These are phyloP conservation scores for Pristionchus entomophagus DNA, from an alignment of 2,888 invertebrate species.

Conservation along the genomic window DNA sequence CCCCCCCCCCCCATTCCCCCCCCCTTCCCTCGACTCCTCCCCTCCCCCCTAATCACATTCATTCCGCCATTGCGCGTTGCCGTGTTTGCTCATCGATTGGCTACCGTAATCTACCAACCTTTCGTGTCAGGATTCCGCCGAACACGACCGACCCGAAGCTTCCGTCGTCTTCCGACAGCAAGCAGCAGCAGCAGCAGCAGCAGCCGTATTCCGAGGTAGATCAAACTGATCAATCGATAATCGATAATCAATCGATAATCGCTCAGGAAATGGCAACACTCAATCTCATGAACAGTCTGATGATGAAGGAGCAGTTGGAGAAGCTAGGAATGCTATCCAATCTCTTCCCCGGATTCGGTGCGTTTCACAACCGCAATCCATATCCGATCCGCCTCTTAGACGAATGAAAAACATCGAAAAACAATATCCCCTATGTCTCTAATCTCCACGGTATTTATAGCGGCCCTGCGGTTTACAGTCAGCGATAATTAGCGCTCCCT, in stretches of 20 bases:
- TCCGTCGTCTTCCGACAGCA: not conserved
- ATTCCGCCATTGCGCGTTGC: not conserved
- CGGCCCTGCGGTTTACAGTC: conserved; percentile 17
- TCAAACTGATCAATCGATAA: not conserved
- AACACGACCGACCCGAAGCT: too few relatives aligned
- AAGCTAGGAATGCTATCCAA: not conserved
- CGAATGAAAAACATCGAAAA: not conserved
- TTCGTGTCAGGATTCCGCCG: conserved; percentile 25
- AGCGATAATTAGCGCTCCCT: not conserved
- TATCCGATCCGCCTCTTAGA: too few relatives aligned
- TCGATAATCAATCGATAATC: conserved; percentile 22
- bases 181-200: too few relatives aligned
- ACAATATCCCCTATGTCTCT: not conserved
- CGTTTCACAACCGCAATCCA: too few relatives aligned
- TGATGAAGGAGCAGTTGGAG: not conserved
- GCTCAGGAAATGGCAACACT: not conserved
- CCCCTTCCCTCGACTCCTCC: not conserved
- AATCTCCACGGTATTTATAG: conserved; percentile 36
- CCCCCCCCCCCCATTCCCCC: not conserved
- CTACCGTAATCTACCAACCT: not conserved
- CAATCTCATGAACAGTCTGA: conserved; percentile 16
- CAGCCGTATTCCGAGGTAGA: not conserved
- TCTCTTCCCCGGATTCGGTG: not conserved
- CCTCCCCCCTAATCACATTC: conserved; percentile 24
- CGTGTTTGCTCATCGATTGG: not conserved